Base-by-base conservation (phyloP, 1,140 invertebrate genomes). In the Magallana angulata region DNA sequence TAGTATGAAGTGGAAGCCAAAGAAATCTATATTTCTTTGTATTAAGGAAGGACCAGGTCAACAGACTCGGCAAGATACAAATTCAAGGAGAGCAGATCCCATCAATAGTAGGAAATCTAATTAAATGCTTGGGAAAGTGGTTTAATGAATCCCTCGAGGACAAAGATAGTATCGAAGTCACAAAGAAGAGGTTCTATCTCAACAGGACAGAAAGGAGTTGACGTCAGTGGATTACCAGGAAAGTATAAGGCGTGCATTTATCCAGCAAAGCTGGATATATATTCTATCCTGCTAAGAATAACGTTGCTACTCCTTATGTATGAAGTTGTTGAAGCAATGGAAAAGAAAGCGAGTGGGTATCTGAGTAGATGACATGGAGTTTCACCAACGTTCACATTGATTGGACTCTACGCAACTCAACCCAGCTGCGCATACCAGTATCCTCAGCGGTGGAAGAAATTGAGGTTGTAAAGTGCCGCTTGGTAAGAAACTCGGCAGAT, bases 91-190 rank as follows among this genome's bases (percentile, higher is more conserved):
- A 89, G n/a, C 68, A 85, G n/a, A 89, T 89, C 16, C 88, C 88
- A 85, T 60, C 85, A 14, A 82, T 85, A 57, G 68, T 87, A 7
- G 18, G 85, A 56, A 87, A 85, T n/a, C 86, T 80, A 12, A 81
- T 89, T 2, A 89, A 90, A 48, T 85, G 85, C 84, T 68, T 87
- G 0, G 87, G 87, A 12, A 90, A 89, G 76, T 90, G 87, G 87
- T 89, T 82, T 83, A 86, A 89, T 82, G 24, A 24, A 48, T 48
- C 36, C 36, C 36, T 5, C 36, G 5, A 1, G 5, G 60, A 71
- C 57, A 87, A 57, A 5, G 36, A 68, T n/a, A 36, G 60, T 9
- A 30, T 18, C 30, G 30, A 30, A 4, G 30, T 56, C 30, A 30
- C 30, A 18, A n/a, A 80, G 30, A 30, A 36, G 16, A 56, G 81